Evolutionary conservation across 2,888 invertebrate species (phyloP), one percentile per base, ranked within the genome.

Genomic region (Drosophila histrio): DNA sequence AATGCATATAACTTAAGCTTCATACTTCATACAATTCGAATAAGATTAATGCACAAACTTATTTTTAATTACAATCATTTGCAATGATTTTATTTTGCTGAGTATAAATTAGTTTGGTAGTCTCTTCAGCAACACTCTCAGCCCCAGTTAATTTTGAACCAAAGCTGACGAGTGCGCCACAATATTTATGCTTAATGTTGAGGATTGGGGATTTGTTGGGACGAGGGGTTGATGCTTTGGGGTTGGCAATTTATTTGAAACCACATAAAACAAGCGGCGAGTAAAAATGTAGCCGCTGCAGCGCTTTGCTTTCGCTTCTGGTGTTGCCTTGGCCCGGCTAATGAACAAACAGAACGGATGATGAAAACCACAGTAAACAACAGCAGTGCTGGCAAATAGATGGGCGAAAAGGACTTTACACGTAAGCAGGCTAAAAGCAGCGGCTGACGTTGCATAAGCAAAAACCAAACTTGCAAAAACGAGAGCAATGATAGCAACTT

Each of bases 311-410:
- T 57, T 52, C 56, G 41, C 32, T 71, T 73, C 47, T 66, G 64
- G 58, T 53, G 41, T 41, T 79, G 79, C 72, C 68, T 67, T 75
- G 77, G 76, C 76, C 69, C 52, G 79, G 73, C 87, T 84, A 84
- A 84, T 84, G 84, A 84, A 84, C 87, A 84, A 84, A 87, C 87
- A 82, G 74, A 84, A 72, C 73, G 79, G 85, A 85, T 87, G 84
- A 84, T 84, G 83, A 54, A 84, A 84, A 78, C 84, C 84, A 72
- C 87, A 85, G 85, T 82, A 82, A 87, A 81, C 84, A 84, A 84
- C 68, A 67, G 66, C 68, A 54, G 44, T n/a, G 47, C 53, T 43
- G 41, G 58, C 53, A 72, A 60, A 81, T 77, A 79, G 69, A 54
- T 58, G 72, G 47, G 39, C 70, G 43, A 63, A 65, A 68, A 75